phyloP scores from a whole-genome alignment of 64 coral and sea anemone species.

The Trachythela sp. region DNA sequence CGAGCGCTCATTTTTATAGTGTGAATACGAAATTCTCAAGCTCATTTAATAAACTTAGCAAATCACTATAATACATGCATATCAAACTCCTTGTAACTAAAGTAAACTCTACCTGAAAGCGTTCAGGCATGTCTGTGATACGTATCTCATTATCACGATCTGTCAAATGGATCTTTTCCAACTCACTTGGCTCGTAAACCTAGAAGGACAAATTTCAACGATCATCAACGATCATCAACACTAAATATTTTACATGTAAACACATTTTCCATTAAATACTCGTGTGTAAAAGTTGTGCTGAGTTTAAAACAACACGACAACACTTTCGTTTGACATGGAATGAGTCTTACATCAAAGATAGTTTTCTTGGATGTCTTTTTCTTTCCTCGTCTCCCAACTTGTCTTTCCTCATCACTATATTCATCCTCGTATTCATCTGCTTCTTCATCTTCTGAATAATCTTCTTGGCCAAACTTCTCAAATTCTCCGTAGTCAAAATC shows the following conservation, averaged over 20 bases:
- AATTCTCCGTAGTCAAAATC: slow-evolving; percentile 97
- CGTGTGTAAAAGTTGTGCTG: too few species aligned
- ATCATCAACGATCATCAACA: neutral
- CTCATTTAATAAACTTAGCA: neutral
- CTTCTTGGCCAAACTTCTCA: slow-evolving; percentile 87
- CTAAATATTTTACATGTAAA: neutral
- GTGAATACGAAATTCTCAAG: too few species aligned
- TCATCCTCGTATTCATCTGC: slow-evolving; percentile 86
- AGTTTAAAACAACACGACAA: too few species aligned
- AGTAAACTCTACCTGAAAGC: slow-evolving; percentile 64
- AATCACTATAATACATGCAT: neutral
- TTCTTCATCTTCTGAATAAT: slow-evolving; percentile 74
- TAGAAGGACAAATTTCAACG: neutral
- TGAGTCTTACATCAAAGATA: slow-evolving; percentile 75
- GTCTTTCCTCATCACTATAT: slow-evolving; percentile 46
- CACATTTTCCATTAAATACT: neutral
- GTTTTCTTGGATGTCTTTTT: slow-evolving; percentile 74
- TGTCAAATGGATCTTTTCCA: slow-evolving; percentile 94
- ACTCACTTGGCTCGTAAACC: slow-evolving; percentile 99
- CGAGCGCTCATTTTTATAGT: too few species aligned
- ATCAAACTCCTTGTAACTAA: neutral
- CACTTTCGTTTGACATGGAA: too few species aligned
- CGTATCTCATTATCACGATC: slow-evolving; percentile 76
- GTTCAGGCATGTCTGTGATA: slow-evolving; percentile 78
- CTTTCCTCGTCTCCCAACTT: slow-evolving; percentile 46